Base-by-base conservation (phyloP, 2,797 vertebrate species). In the Lacerta agilis region DNA sequence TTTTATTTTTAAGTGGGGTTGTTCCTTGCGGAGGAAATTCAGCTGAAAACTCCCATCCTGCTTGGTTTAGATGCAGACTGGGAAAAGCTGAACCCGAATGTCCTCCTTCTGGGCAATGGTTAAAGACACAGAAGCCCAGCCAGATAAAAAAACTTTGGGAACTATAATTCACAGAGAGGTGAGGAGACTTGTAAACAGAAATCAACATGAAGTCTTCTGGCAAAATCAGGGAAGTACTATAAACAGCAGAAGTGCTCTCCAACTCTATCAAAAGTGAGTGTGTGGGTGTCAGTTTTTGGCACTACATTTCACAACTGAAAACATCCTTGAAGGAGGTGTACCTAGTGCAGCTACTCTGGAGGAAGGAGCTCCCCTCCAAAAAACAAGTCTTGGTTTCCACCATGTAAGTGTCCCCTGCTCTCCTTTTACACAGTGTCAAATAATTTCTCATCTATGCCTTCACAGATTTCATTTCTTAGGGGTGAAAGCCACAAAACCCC, bases 341-440 rank as follows among this genome's bases (percentile, higher is more conserved):
- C 25, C 45, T n/a, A 58, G 80, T 76, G 58, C 33, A 89, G 25
- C 36, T 49, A 69, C 41, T 55, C 58, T 76, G 79, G 49, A 88
- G n/a, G n/a, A 58, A 41, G 9, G 25, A 85, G 58, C 49, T 9
- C 25, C 15, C 43, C 33, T 58, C 49, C 45, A 81, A 76, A 33
- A 71, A 55, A 81, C n/a, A 10, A 75, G 17, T 8, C 27, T n/a
- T 33, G 23, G 25, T 66, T 45, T 73, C 38, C 3, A 13, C n/a
- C 36, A 66, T 64, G 27, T 41, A 66, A 85, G 49, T 18, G 29
- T 81, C 29, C 15, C 33, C 43, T n/a, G 4, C 29, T 82, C 55
- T 79, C 49, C 23, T 82, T 67, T 66, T 80, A 49, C 73, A 87
- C 49, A 72, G 27, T 79, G 72, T 45, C 73, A 88, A 29, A 29